A percentile compares a stretch with the other conserved stretches of the same genome.
Conservation (phyloP, 2,797 vertebrate genomes). For the Florisuga fusca region DNA sequence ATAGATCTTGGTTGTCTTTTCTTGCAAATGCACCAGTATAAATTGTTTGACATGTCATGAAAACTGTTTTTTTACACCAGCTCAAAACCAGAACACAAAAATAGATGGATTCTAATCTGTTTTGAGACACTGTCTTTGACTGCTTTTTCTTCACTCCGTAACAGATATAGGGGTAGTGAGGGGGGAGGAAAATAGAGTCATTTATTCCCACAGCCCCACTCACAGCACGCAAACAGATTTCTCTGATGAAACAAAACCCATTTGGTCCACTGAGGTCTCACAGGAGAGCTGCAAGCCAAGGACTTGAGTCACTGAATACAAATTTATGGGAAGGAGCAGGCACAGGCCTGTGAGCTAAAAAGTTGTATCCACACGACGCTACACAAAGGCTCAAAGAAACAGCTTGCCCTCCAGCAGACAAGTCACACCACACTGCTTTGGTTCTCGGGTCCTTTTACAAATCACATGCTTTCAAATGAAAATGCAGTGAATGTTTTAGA, state of each 20-base stretch:
- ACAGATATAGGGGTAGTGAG: rapidly evolving
- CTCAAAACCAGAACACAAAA: background rate
- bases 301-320: background rate
- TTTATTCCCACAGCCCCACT: background rate
- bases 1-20: background rate
- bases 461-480: background rate
- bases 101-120: background rate
- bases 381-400: background rate
- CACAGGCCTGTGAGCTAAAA: background rate
- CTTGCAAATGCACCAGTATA: background rate
- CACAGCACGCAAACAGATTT: background rate
- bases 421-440: background rate
- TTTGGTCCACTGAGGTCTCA: background rate
- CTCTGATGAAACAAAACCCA: background rate
- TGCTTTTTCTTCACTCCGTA: background rate
- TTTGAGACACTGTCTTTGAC: background rate
- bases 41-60: background rate
- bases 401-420: background rate
- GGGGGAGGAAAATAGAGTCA: background rate
- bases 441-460: constrained; percentile 5
- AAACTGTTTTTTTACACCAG: background rate
- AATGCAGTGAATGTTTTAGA: background rate
- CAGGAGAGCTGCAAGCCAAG: background rate
- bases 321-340: background rate
- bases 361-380: background rate